These are phyloP conservation scores for Elysia crispata DNA, from an alignment of 2,888 invertebrate genomes.

Conservation along the genomic window DNA sequence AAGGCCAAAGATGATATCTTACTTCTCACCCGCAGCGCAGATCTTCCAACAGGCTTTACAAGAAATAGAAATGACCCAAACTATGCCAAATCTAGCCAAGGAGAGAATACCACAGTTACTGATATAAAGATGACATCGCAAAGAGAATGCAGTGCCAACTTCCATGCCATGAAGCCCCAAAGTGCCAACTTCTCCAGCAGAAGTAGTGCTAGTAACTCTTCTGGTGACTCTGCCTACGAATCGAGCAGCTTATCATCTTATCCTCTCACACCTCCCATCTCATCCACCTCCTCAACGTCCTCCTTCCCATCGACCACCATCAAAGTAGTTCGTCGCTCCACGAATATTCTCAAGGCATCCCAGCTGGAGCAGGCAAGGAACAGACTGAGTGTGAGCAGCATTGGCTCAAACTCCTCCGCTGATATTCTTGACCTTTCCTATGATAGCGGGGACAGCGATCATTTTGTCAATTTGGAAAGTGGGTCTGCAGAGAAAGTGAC, in stretches of 20 bases:
- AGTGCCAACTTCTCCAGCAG: neutral
- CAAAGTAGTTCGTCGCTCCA: conserved; percentile 59
- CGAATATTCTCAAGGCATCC: conserved; percentile 62
- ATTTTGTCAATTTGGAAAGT: conserved; percentile 34
- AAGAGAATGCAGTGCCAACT: neutral
- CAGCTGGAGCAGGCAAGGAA: conserved; percentile 62
- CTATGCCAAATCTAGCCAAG: too few relatives aligned
- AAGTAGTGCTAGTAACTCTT: too few relatives aligned
- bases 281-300: too few relatives aligned
- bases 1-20: too few relatives aligned
- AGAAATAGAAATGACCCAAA: too few relatives aligned
- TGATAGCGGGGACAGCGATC: conserved; percentile 70
- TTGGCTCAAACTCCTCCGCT: conserved; percentile 74
- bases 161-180: neutral
- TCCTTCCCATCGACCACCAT: too few relatives aligned
- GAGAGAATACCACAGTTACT: too few relatives aligned
- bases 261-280: too few relatives aligned
- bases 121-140: neutral
- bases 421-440: conserved; percentile 75
- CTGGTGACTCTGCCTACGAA: too few relatives aligned
- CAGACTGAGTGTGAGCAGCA: conserved; percentile 71
- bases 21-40: too few relatives aligned
- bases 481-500: conserved; percentile 6
- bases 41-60: too few relatives aligned
- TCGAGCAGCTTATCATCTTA: too few relatives aligned